Base-by-base conservation (phyloP, 1,140 invertebrate genomes). In the Caenorhabditis remanei region DNA sequence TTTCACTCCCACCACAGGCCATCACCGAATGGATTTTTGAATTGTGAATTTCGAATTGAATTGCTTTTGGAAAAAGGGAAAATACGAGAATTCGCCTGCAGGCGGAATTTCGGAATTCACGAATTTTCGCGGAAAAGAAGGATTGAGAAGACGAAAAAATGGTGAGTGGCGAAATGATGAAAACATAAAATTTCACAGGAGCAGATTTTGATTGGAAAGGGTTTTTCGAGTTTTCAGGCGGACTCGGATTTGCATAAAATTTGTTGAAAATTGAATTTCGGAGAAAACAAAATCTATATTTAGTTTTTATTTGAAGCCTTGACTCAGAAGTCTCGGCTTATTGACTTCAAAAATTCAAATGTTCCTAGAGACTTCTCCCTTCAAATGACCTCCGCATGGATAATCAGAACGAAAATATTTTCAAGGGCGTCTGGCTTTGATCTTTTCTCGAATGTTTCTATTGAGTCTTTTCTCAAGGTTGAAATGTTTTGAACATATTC, bases 11-110 rank as follows among this genome's bases (percentile, higher is more conserved):
- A 32, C 32, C 32, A 32, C 32, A 32, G 32, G 32, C 50, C 50
- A 53, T 8, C 50, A 14, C 13, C 50, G 11, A 14, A 53, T 53
- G 71, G 71, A 79, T 79, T 79, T 79, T 79, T 79, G 65, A 71
- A 71, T 71, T 79, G 46, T 79, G 46, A 79, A 79, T 79, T 79
- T 79, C 71, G 71, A 79, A 79, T 79, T 79, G 71, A 79, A 79
- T 79, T 79, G 71, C 71, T 79, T 79, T 79, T 79, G 71, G 46
- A 41, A 24, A 41, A 50, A 4, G 43, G 19, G 41, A 53, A 53
- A 53, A 53, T 53, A 14, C 13, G 32, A 65, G 24, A 79, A 63
- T 63, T 79, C 40, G 71, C 71, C 71, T 79, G 46, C 71, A 50
- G 71, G 71, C 71, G 71, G 71, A 79, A 79, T 79, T 79, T 24